Percentiles rank a stretch among this genome's conserved stretches.
Conservation (phyloP, 1,140 invertebrate genomes). For the Zaprionus taronus region DNA sequence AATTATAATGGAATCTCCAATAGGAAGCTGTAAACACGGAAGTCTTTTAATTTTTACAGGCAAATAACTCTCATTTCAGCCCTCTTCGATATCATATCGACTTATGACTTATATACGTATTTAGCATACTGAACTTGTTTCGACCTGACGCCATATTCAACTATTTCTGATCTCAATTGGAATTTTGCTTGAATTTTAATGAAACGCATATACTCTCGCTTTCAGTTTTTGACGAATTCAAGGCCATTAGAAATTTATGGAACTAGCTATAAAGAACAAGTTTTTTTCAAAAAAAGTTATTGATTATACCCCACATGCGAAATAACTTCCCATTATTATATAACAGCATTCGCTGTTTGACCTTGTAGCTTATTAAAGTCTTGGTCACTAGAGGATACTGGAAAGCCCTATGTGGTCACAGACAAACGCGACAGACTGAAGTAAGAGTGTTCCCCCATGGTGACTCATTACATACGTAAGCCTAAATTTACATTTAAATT, state of each 20-base stretch:
- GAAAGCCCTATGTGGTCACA: not conserved
- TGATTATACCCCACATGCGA: not conserved
- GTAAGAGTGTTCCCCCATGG: not conserved
- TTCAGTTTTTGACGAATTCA: not conserved
- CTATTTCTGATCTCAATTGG: not conserved
- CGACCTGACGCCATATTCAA: not conserved
- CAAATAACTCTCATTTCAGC: not conserved
- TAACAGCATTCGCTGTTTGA: not conserved
- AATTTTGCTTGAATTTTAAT: not conserved
- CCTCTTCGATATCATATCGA: not conserved
- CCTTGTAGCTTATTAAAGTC: not conserved
- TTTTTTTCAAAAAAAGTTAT: not conserved
- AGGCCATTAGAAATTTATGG: not conserved
- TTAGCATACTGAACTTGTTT: conserved; percentile 2
- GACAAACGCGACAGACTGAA: not conserved
- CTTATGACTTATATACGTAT: not conserved
- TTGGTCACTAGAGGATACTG: not conserved
- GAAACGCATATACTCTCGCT: not conserved
- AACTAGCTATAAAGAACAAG: not conserved
- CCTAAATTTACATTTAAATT: not conserved
- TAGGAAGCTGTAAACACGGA: not conserved
- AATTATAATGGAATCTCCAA: not conserved
- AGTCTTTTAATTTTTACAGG: not conserved
- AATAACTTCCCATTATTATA: not conserved
- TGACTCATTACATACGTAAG: not conserved